These are phyloP conservation scores for Sapayoa aenigma DNA, from an alignment of 2,113 vertebrate species.

Conservation along the genomic window DNA sequence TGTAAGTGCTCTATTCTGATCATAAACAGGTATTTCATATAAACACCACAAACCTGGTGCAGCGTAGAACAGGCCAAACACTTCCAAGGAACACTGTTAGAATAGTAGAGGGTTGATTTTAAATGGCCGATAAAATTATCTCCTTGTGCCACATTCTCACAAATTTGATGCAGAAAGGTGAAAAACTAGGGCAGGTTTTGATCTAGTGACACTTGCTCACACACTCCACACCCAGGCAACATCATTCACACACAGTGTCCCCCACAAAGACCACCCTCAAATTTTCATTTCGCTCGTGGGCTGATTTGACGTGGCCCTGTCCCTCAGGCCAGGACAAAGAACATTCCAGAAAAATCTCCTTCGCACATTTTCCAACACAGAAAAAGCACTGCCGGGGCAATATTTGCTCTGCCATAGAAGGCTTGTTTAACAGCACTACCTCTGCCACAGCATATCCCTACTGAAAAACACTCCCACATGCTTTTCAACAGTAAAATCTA, in stretches of 20 bases:
- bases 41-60: fast-evolving
- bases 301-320: fast-evolving
- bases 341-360: fast-evolving
- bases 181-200: fast-evolving
- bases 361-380: fast-evolving
- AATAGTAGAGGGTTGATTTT: fast-evolving
- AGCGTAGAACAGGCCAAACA: fast-evolving
- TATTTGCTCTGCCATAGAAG: fast-evolving
- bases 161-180: fast-evolving
- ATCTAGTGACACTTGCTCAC: fast-evolving
- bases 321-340: not conserved
- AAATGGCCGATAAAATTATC: fast-evolving
- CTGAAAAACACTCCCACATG: fast-evolving
- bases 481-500: fast-evolving
- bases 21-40: not conserved
- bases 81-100: not conserved
- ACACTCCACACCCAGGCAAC: fast-evolving
- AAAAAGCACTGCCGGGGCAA: fast-evolving
- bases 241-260: fast-evolving
- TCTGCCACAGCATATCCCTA: fast-evolving
- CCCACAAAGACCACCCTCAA: fast-evolving
- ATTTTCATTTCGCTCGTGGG: fast-evolving
- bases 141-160: fast-evolving
- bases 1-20: not conserved
- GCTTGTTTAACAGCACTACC: fast-evolving